Evolutionary conservation across 2,888 invertebrate genomes (phyloP).

Genomic region (Thymelicus acteon): DNA sequence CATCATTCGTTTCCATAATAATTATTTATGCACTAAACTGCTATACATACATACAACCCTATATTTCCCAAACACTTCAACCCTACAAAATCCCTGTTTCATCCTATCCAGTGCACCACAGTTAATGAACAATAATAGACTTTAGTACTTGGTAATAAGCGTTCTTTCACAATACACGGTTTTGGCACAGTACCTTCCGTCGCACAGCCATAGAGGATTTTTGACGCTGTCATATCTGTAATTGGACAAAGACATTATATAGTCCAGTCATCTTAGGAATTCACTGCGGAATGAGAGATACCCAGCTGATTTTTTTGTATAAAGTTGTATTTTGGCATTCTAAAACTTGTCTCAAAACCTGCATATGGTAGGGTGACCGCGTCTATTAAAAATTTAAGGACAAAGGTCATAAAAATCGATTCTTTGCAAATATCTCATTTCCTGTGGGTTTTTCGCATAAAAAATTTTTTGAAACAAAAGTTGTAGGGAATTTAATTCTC

Average conservation of each 20-base stretch:
- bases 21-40: slow-evolving; percentile 22
- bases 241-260: neutral
- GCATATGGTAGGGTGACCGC: too few relatives aligned
- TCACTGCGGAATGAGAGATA: too few relatives aligned
- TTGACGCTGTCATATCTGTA: slow-evolving; percentile 17
- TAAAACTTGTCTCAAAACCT: too few relatives aligned
- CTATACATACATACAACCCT: slow-evolving; percentile 27
- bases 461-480: too few relatives aligned
- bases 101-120: slow-evolving; percentile 32
- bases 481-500: too few relatives aligned
- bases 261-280: too few relatives aligned
- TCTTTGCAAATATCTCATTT: too few relatives aligned
- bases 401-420: too few relatives aligned
- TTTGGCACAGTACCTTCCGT: slow-evolving; percentile 37
- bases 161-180: slow-evolving; percentile 16
- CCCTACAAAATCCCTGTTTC: slow-evolving; percentile 36
- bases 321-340: too few relatives aligned
- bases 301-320: too few relatives aligned
- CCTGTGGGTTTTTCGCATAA: too few relatives aligned
- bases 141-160: slow-evolving; percentile 22
- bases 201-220: slow-evolving; percentile 20
- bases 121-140: slow-evolving; percentile 28
- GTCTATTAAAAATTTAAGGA: too few relatives aligned
- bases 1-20: neutral
- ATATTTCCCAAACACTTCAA: slow-evolving; percentile 20